Percentiles rank a stretch among this genome's conserved stretches.
Conservation (phyloP, 2,888 invertebrate species). For the Acleris laterana region DNA sequence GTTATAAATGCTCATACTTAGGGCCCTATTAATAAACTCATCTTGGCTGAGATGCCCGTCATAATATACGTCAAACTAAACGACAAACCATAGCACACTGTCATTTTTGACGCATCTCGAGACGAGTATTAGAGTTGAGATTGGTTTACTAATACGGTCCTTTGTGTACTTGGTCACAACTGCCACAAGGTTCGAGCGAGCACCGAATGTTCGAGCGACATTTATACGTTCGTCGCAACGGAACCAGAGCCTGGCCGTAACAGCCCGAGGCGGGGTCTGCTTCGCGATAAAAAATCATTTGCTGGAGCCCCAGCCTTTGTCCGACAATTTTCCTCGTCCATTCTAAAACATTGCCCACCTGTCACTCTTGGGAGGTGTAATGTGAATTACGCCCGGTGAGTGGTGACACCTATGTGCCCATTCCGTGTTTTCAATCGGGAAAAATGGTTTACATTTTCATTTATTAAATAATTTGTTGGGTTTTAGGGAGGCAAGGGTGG, state of each 20-base stretch:
- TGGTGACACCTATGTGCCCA: constrained; percentile 1
- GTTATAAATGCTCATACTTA: too few relatives aligned
- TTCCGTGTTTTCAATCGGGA: neutral
- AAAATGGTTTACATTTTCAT: too few relatives aligned
- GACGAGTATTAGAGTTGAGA: too few relatives aligned
- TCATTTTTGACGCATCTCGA: too few relatives aligned
- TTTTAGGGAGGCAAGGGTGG: too few relatives aligned
- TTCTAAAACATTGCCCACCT: constrained; percentile 38
- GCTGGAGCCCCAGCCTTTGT: constrained; percentile 39
- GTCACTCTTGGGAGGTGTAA: constrained; percentile 21
- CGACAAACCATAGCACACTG: too few relatives aligned
- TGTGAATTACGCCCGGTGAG: constrained; percentile 19
- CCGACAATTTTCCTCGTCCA: constrained; percentile 40
- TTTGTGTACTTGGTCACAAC: too few relatives aligned
- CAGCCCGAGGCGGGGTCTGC: constrained; percentile 40
- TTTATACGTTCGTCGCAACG: neutral
- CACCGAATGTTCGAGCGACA: neutral
- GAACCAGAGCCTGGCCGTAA: constrained; percentile 19
- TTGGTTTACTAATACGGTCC: too few relatives aligned
- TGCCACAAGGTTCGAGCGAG: neutral
- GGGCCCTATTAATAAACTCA: too few relatives aligned
- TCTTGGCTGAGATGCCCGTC: too few relatives aligned
- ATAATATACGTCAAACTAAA: too few relatives aligned
- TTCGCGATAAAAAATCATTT: constrained; percentile 44
- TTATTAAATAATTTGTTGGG: too few relatives aligned